A percentile compares a stretch with the other conserved stretches of the same genome.
Conservation (phyloP, 2,113 vertebrate genomes). For the Forbesichthys papilliferus region DNA sequence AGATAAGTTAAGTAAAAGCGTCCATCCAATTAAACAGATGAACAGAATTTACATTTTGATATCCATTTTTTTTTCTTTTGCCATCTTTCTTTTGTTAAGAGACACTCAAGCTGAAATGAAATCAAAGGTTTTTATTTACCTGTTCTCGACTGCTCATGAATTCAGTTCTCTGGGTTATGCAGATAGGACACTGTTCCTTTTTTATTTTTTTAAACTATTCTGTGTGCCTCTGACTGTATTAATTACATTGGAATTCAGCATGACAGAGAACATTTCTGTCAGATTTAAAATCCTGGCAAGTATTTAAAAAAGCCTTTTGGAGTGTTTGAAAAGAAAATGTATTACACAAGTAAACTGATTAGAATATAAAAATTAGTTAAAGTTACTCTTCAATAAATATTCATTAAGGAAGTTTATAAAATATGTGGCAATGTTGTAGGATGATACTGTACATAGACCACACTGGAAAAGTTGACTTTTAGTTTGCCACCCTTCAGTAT, state of each 20-base stretch:
- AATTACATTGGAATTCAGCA: constrained; percentile 78
- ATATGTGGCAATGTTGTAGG: too few relatives aligned
- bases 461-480: too few relatives aligned
- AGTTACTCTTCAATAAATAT: too few relatives aligned
- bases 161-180: constrained; percentile 65
- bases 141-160: constrained; percentile 68
- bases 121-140: constrained; percentile 79
- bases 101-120: constrained; percentile 76
- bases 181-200: constrained; percentile 75
- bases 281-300: constrained; percentile 49
- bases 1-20: constrained; percentile 77
- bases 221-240: constrained; percentile 64
- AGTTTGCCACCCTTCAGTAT: too few relatives aligned
- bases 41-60: constrained; percentile 69
- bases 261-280: constrained; percentile 72
- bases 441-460: too few relatives aligned
- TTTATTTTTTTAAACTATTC: constrained; percentile 52
- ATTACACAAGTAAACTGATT: too few relatives aligned
- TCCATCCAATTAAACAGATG: constrained; percentile 79
- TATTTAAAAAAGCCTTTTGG: constrained; percentile 53
- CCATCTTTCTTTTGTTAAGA: constrained; percentile 74
- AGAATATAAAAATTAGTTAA: too few relatives aligned
- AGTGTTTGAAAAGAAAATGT: constrained; percentile 22
- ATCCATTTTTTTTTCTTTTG: constrained; percentile 63
- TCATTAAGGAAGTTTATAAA: too few relatives aligned